Percentiles rank a stretch among this genome's conserved stretches.
Evolutionary conservation across 2,113 vertebrate species (phyloP).

Genomic region (Brachyhypopomus gauderio): DNA sequence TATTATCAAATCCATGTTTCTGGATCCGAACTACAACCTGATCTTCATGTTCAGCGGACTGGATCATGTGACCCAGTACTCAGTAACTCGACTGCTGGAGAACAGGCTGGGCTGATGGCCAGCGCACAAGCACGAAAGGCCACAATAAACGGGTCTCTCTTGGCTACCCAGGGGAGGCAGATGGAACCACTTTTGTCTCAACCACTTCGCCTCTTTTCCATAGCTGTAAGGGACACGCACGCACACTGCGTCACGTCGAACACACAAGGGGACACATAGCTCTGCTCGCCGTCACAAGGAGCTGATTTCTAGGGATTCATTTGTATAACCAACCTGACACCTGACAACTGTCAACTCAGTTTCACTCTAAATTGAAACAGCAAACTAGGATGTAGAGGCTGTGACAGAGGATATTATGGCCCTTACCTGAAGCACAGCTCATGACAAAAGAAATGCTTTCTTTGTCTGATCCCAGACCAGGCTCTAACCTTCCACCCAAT

Average conservation of each 20-base stretch:
- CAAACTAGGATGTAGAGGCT: background rate
- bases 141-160: background rate
- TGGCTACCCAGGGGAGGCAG: background rate
- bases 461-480: background rate
- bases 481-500: background rate
- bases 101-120: background rate
- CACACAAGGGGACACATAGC: background rate
- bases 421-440: background rate
- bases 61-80: background rate
- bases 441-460: background rate
- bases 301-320: background rate
- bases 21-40: background rate
- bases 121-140: background rate
- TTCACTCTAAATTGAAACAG: background rate
- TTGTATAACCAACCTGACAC: background rate
- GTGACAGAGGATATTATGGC: background rate
- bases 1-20: constrained; percentile 8
- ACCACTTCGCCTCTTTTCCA: background rate
- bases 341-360: background rate
- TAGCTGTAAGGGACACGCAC: background rate
- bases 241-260: background rate
- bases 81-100: background rate
- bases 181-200: constrained; percentile 18
- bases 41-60: background rate
- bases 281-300: background rate